Percentiles rank a stretch among this genome's conserved stretches.
Conservation (phyloP, 2,888 invertebrate species). For the Neoitamus cyanurus region DNA sequence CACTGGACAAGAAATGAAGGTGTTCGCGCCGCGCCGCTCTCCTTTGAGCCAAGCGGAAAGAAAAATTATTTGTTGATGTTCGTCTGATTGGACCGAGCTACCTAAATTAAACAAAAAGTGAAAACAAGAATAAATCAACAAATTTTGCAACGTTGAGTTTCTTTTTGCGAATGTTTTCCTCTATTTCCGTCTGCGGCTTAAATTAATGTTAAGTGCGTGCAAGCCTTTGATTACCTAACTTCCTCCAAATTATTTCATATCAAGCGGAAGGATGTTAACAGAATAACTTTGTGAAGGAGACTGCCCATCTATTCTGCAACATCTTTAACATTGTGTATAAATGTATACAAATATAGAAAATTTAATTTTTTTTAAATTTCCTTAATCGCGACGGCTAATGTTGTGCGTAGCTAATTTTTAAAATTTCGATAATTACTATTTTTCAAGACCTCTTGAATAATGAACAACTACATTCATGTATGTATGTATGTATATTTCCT, state of each 20-base stretch:
- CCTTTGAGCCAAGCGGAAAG: neutral
- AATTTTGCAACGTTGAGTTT: neutral
- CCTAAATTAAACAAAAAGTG: neutral
- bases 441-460: too few species aligned
- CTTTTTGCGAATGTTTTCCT: neutral
- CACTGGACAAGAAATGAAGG: neutral
- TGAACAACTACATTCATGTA: too few species aligned
- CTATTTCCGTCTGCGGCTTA: neutral
- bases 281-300: too few species aligned
- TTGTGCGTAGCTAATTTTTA: too few species aligned
- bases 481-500: too few species aligned
- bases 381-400: too few species aligned
- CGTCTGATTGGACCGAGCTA: neutral
- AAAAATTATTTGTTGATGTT: neutral
- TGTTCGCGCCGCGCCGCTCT: neutral
- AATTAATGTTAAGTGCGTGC: neutral
- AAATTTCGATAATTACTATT: too few species aligned
- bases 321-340: too few species aligned
- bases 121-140: neutral
- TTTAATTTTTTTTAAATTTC: too few species aligned
- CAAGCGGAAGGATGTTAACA: neutral
- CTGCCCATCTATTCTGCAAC: too few species aligned
- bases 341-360: too few species aligned
- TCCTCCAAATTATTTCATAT: neutral
- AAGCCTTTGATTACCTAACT: neutral